A percentile compares a stretch with the other conserved stretches of the same genome.
Evolutionary conservation across 2,797 vertebrate genomes (phyloP).

Genomic region (Pantherophis vulpinus): DNA sequence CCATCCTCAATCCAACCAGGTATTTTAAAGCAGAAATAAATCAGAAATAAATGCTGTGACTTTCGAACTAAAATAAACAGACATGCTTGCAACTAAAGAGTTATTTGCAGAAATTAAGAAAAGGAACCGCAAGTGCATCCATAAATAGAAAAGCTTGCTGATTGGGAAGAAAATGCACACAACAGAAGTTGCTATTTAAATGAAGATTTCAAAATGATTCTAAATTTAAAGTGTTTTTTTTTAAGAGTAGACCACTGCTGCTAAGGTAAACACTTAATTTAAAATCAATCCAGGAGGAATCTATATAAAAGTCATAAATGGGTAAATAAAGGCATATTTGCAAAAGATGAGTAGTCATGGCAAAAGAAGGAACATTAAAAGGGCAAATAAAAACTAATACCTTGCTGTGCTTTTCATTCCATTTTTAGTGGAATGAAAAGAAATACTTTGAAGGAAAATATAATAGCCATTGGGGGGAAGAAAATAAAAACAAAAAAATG

Average conservation of each 20-base stretch:
- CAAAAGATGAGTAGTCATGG: slow-evolving; percentile 27
- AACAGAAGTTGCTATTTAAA: neutral
- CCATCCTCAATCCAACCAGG: neutral
- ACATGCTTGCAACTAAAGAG: neutral
- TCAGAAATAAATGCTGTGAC: neutral
- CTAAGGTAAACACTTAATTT: slow-evolving; percentile 46
- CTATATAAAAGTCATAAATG: slow-evolving; percentile 39
- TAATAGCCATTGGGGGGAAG: slow-evolving; percentile 36
- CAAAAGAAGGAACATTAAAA: slow-evolving; percentile 7
- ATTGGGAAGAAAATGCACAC: neutral
- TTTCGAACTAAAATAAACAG: neutral
- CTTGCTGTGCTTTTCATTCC: slow-evolving; percentile 22
- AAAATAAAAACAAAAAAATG: slow-evolving; percentile 11
- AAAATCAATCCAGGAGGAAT: slow-evolving; percentile 23
- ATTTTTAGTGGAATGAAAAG: slow-evolving; percentile 47
- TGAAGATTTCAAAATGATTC: slow-evolving; percentile 31
- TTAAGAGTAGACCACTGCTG: slow-evolving; percentile 46
- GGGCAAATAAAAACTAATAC: neutral
- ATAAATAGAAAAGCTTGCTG: neutral
- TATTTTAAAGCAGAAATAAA: neutral
- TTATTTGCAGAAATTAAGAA: neutral
- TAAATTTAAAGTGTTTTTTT: slow-evolving; percentile 53
- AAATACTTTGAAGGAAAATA: slow-evolving; percentile 55
- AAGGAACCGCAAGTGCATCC: neutral
- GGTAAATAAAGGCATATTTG: slow-evolving; percentile 29